Conservation (phyloP, 2,113 vertebrate species). For the Zonotrichia leucophrys region DNA sequence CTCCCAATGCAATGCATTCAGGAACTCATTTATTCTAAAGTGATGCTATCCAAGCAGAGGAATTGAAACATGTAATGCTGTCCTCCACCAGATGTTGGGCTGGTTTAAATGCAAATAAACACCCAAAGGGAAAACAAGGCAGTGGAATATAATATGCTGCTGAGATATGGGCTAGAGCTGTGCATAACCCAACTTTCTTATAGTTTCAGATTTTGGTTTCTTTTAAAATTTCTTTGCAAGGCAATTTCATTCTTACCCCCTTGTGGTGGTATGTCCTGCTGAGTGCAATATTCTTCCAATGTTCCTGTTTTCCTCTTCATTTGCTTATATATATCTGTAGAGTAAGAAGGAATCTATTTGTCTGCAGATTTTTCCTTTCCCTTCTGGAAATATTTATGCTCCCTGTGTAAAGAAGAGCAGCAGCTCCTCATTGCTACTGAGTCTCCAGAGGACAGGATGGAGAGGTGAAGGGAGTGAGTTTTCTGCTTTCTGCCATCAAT, state of each 20-base stretch:
- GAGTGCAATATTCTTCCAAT: conserved; percentile 15
- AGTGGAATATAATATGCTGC: background rate
- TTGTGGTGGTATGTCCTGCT: background rate
- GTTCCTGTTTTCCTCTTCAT: background rate
- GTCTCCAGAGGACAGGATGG: background rate
- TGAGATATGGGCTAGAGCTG: background rate
- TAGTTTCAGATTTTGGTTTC: background rate
- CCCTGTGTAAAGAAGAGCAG: background rate
- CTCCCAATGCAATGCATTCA: background rate
- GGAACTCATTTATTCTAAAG: background rate
- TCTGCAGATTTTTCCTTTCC: background rate
- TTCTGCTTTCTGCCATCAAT: background rate
- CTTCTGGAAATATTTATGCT: background rate
- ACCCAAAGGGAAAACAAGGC: conserved; percentile 4
- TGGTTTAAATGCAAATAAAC: conserved; percentile 39
- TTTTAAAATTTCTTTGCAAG: background rate
- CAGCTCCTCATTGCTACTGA: background rate
- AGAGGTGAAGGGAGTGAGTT: background rate
- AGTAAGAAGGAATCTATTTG: background rate
- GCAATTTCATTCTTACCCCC: background rate
- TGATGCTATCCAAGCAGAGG: background rate
- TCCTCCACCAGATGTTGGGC: conserved; percentile 1
- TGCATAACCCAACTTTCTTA: background rate
- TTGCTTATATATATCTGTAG: background rate
- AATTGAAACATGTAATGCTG: background rate